Conservation (phyloP, 2,888 invertebrate species). For the Sicus ferrugineus region DNA sequence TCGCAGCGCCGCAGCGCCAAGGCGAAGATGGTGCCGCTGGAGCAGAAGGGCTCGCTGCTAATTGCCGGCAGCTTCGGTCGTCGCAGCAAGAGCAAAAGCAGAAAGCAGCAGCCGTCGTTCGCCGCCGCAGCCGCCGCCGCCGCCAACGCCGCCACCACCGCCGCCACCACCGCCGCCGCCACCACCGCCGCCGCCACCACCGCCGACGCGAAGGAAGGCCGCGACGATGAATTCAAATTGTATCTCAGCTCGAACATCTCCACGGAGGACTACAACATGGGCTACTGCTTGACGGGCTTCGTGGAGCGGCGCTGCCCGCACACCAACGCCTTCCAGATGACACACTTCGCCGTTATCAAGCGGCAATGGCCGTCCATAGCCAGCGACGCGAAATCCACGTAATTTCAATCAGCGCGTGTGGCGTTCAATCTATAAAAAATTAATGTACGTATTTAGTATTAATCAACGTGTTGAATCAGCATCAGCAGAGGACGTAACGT, state of each 20-base stretch:
- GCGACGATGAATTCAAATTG: slow-evolving; percentile 75
- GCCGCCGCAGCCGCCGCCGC: slow-evolving; percentile 29
- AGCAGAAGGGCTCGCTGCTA: slow-evolving; percentile 76
- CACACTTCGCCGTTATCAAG: slow-evolving; percentile 86
- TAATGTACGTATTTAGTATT: not conserved
- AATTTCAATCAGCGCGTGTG: slow-evolving; percentile 38
- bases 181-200: slow-evolving; percentile 29
- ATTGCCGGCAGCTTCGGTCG: slow-evolving; percentile 72
- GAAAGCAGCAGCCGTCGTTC: slow-evolving; percentile 36
- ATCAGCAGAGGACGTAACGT: not conserved
- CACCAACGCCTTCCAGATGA: slow-evolving; percentile 81
- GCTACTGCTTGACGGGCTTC: slow-evolving; percentile 87
- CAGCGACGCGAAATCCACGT: slow-evolving; percentile 44
- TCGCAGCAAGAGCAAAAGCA: slow-evolving; percentile 40
- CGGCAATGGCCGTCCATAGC: slow-evolving; percentile 69
- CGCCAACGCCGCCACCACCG: slow-evolving; percentile 6
- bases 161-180: not conserved
- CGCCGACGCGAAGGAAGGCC: slow-evolving; percentile 14
- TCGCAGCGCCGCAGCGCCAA: slow-evolving; percentile 70
- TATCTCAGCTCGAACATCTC: slow-evolving; percentile 86
- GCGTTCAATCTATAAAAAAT: not conserved
- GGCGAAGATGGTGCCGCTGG: slow-evolving; percentile 82
- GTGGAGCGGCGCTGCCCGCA: slow-evolving; percentile 81
- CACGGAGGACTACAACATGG: slow-evolving; percentile 87
- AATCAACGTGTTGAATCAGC: not conserved